phyloP scores from a whole-genome alignment of 2,797 vertebrate species.

The Myripristis jacobus region DNA sequence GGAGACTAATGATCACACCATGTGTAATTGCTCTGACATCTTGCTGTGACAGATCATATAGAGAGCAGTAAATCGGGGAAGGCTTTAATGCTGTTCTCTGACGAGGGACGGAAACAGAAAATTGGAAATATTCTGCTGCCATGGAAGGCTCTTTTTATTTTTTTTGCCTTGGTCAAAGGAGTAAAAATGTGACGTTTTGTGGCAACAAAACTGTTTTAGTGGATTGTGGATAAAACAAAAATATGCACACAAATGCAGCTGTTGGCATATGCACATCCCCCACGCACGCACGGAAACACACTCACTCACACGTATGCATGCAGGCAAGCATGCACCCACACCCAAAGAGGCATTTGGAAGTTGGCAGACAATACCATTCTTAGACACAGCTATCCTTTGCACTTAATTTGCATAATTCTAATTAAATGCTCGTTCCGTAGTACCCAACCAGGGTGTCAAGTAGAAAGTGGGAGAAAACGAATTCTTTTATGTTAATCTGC shows the following conservation, averaged over 20 bases:
- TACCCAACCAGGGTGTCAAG: conserved; percentile 63
- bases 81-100: conserved; percentile 19
- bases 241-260: background rate
- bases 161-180: background rate
- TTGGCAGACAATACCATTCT: conserved; percentile 26
- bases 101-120: conserved; percentile 41
- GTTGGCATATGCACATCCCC: background rate
- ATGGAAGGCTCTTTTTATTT: conserved; percentile 1
- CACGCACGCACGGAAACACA: background rate
- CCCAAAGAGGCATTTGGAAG: conserved; percentile 11
- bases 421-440: conserved; percentile 71
- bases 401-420: conserved; percentile 77
- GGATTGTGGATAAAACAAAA: background rate
- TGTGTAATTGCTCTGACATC: conserved; percentile 68
- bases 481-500: conserved; percentile 76
- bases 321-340: background rate
- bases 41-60: conserved; percentile 44
- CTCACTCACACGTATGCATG: background rate
- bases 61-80: conserved; percentile 36
- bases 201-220: background rate
- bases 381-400: conserved; percentile 58
- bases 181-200: conserved; percentile 25
- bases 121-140: conserved; percentile 38
- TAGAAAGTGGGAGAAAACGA: conserved; percentile 61
- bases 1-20: conserved; percentile 70